Evolutionary conservation across 2,797 vertebrate species (phyloP), one percentile per base, ranked within the genome.

Genomic region (Acanthopagrus latus): DNA sequence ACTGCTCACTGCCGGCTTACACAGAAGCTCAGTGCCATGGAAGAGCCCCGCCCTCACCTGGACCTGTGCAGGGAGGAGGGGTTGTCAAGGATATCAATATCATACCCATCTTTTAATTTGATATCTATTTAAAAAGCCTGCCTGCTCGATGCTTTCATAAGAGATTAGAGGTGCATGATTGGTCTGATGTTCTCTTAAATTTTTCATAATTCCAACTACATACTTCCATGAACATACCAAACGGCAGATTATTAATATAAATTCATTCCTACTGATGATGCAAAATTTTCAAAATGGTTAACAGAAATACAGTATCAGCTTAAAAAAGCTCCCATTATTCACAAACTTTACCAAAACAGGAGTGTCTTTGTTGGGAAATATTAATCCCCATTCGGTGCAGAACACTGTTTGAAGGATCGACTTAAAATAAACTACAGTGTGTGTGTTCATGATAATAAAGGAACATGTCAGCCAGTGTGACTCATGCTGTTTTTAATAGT

Each of bases 11-110:
- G 95, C 79, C 0, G 98, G 95, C 92, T 98, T 98, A 88, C 98
- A 98, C 66, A 99, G 95, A 64, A 99, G 95, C 92, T 99, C 98
- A 0, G 97, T 97, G 76, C 98, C 98, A 11, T 99, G 98, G 91
- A 99, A 99, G 65, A 99, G 96, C 20, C 98, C 98, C 12, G 98
- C 98, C 87, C 98, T 96, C 74, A 99, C 96, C 83, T 99, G 97
- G 89, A 99, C 97, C 98, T 99, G 89, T 12, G 17, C 1, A 5
- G 10, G 27, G 7, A 18, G 11, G 18, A 63, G 9, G 12, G 18
- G 7, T 51, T 23, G 18, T n/a, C 25, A 63, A 33, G 11, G 44
- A 46, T 46, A 46, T 46, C 17, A 38, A 16, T 21, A 27, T 47
- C 14, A 33, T 20, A 6, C n/a, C 14, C 14, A 21, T 41, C 23